A percentile compares a stretch with the other conserved stretches of the same genome.
These are phyloP conservation scores for Philopotamus ludificatus DNA, from an alignment of 1,140 invertebrate genomes.

Conservation along the genomic window DNA sequence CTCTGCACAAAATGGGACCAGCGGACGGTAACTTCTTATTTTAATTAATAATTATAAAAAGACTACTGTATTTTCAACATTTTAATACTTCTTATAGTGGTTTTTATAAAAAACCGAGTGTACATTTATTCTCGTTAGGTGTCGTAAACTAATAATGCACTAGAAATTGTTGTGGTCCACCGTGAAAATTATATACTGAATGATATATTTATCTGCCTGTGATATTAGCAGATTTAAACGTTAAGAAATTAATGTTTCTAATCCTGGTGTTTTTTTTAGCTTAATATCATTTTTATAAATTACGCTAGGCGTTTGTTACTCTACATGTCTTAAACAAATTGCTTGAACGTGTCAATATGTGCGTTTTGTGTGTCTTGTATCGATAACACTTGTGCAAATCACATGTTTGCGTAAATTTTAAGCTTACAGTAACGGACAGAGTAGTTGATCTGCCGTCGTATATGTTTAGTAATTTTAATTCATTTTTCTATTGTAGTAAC, in stretches of 20 bases:
- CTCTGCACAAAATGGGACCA: conserved; percentile 40
- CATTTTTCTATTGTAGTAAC: no score
- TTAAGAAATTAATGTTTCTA: conserved; percentile 29
- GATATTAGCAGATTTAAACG: conserved; percentile 41
- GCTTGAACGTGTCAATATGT: no score
- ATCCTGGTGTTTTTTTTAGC: neutral
- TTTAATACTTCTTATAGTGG: conserved; percentile 7
- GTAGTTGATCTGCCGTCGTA: no score
- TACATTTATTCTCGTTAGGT: conserved; percentile 6
- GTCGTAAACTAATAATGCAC: conserved; percentile 4
- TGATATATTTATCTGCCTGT: conserved; percentile 40
- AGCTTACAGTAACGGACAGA: no score
- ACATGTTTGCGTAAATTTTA: no score
- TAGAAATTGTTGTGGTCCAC: conserved; percentile 35
- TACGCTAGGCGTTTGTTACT: no score
- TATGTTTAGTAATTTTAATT: no score
- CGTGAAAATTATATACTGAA: conserved; percentile 36
- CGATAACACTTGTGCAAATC: no score
- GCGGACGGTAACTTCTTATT: conserved; percentile 28
- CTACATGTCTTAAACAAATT: no score
- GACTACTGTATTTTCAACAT: conserved; percentile 27
- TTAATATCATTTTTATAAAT: neutral
- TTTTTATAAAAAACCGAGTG: conserved; percentile 8
- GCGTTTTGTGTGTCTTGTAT: no score
- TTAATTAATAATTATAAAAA: conserved; percentile 31